Conservation (phyloP, 2,888 invertebrate species). For the Liodrosophila aerea region DNA sequence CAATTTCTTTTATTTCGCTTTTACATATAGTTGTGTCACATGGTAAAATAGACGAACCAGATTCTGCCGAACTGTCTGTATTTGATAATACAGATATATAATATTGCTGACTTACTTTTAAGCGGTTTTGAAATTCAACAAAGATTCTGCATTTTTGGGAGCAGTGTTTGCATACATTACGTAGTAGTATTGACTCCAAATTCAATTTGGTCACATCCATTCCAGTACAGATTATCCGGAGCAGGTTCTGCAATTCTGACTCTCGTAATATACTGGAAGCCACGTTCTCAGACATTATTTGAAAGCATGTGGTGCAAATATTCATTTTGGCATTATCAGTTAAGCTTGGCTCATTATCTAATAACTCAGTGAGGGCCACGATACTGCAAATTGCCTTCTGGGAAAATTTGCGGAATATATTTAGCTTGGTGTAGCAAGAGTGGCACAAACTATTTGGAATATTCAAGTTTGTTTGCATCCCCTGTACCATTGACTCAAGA, state of each 20-base stretch:
- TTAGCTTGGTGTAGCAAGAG: conserved; percentile 28
- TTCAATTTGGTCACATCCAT: not conserved
- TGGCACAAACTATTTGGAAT: conserved; percentile 29
- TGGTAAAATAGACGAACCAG: not conserved
- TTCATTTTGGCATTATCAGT: conserved; percentile 4
- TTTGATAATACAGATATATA: conserved; percentile 20
- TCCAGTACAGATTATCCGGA: conserved; percentile 25
- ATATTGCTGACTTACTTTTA: conserved; percentile 33
- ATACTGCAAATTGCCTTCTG: conserved; percentile 32
- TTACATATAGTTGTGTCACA: too few species aligned
- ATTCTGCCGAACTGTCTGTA: not conserved
- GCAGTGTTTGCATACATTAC: conserved; percentile 31
- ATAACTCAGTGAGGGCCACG: conserved; percentile 28
- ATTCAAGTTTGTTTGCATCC: not conserved
- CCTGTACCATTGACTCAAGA: conserved; percentile 15
- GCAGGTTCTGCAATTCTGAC: conserved; percentile 13
- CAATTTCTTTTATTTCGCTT: not conserved
- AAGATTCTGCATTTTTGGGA: conserved; percentile 31
- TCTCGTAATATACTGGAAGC: not conserved
- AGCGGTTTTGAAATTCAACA: conserved; percentile 22
- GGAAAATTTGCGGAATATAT: conserved; percentile 38
- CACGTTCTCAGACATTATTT: conserved; percentile 4
- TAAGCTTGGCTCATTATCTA: not conserved
- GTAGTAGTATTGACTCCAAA: not conserved
- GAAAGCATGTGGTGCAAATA: conserved; percentile 38